Percentiles rank a stretch among this genome's conserved stretches.
Conservation (phyloP, 1,140 invertebrate genomes). For the Telenomus remus region DNA sequence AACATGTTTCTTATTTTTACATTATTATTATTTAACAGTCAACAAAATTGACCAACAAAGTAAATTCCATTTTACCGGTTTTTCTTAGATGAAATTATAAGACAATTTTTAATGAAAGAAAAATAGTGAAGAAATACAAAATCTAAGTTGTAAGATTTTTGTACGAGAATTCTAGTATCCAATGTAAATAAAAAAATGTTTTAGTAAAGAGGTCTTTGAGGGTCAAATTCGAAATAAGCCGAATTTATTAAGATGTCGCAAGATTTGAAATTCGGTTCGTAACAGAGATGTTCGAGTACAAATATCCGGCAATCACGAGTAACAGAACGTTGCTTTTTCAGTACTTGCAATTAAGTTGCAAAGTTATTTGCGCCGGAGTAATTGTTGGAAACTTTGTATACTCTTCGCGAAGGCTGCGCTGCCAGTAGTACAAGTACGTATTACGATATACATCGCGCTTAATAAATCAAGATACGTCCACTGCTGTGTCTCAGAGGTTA, state of each 20-base stretch:
- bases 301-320: slow-evolving; percentile 42
- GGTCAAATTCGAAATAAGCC: too few species aligned
- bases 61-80: too few species aligned
- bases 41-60: too few species aligned
- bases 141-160: too few species aligned
- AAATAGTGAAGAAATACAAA: too few species aligned
- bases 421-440: slow-evolving; percentile 46
- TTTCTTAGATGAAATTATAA: too few species aligned
- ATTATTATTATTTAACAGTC: too few species aligned
- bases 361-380: slow-evolving; percentile 41
- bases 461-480: slow-evolving; percentile 44
- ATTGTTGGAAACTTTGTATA: slow-evolving; percentile 35
- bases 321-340: slow-evolving; percentile 44
- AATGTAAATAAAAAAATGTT: too few species aligned
- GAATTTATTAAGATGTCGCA: slow-evolving; percentile 22
- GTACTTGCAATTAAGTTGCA: slow-evolving; percentile 32
- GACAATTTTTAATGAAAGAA: too few species aligned
- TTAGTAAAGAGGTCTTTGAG: too few species aligned
- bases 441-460: slow-evolving; percentile 37
- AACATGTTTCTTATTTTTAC: too few species aligned
- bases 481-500: slow-evolving; percentile 24
- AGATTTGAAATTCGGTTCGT: slow-evolving; percentile 32
- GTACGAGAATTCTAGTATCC: too few species aligned
- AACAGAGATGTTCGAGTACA: slow-evolving; percentile 43
- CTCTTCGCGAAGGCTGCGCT: slow-evolving; percentile 23